These are phyloP conservation scores for Proisotoma minuta DNA, from an alignment of 2,888 invertebrate genomes.

Conservation along the genomic window DNA sequence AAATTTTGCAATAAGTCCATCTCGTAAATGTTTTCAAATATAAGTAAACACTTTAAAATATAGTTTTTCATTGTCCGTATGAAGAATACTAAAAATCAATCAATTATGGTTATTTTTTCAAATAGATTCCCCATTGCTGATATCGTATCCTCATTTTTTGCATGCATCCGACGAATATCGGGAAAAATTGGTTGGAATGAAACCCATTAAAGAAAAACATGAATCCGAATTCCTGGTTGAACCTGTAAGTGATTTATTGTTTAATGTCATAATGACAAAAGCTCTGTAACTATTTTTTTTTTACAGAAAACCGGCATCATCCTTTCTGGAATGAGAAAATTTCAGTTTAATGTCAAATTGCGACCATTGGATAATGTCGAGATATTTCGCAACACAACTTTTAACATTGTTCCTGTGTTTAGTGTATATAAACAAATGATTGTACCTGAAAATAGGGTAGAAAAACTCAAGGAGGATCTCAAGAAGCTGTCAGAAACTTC, in stretches of 20 bases:
- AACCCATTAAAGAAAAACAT: slow-evolving; percentile 31
- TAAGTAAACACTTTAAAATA: too few species aligned
- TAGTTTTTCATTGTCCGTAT: too few species aligned
- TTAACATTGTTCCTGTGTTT: slow-evolving; percentile 36
- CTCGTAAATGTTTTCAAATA: too few species aligned
- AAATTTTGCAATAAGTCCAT: too few species aligned
- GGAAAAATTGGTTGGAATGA: slow-evolving; percentile 22
- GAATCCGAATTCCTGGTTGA: slow-evolving; percentile 35
- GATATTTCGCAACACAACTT: slow-evolving; percentile 26
- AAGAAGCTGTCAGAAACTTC: slow-evolving; percentile 15
- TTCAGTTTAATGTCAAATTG: slow-evolving; percentile 37
- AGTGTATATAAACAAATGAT: slow-evolving; percentile 20
- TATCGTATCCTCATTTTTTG: slow-evolving; percentile 37
- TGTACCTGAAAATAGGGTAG: slow-evolving; percentile 17
- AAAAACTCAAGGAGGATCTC: slow-evolving; percentile 28
- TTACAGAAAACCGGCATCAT: slow-evolving; percentile 34
- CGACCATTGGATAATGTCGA: slow-evolving; percentile 36
- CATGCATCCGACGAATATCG: slow-evolving; percentile 28
- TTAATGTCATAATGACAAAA: slow-evolving; percentile 6
- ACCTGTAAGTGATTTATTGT: slow-evolving; percentile 24
- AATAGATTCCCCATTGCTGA: slow-evolving; percentile 32
- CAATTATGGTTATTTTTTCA: too few species aligned
- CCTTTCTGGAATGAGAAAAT: slow-evolving; percentile 24
- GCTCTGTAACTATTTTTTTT: slow-evolving; percentile 6
- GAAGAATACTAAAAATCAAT: too few species aligned